These are phyloP conservation scores for Melitaea cinxia DNA, from an alignment of 1,140 invertebrate species.

Conservation along the genomic window DNA sequence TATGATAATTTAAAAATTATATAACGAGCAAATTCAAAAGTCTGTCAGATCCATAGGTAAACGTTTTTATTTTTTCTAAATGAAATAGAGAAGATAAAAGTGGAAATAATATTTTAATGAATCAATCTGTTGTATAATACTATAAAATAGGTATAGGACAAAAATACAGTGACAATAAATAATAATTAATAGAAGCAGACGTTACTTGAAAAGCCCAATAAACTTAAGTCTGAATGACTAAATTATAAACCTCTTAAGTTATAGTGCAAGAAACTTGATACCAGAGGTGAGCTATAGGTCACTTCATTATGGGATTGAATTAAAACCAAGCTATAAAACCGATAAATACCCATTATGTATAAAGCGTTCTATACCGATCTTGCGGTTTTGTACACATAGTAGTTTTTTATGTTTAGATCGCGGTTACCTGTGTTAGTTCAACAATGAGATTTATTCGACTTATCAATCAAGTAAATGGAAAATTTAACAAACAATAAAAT, in stretches of 20 bases:
- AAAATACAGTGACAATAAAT: too few species aligned
- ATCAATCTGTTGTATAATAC: too few species aligned
- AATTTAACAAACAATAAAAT: too few species aligned
- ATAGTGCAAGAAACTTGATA: constrained; percentile 27
- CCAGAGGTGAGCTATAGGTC: constrained; percentile 30
- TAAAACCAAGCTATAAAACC: constrained; percentile 23
- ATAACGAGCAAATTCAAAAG: not conserved
- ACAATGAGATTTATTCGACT: not conserved
- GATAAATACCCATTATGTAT: constrained; percentile 14
- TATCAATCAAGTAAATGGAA: not conserved
- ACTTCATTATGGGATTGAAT: constrained; percentile 23
- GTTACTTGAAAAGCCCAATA: constrained; percentile 16
- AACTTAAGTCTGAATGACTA: constrained; percentile 21
- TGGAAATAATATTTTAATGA: too few species aligned
- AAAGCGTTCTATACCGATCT: not conserved
- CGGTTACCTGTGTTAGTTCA: not conserved
- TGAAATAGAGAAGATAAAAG: too few species aligned
- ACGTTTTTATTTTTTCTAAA: too few species aligned
- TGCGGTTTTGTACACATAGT: constrained; percentile 5
- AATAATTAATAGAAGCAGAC: too few species aligned
- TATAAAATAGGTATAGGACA: too few species aligned
- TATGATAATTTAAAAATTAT: too few species aligned
- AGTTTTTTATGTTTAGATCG: not conserved
- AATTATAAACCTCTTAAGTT: constrained; percentile 24
- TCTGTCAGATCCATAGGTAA: too few species aligned